Conservation (phyloP, 2,113 vertebrate genomes). For the Saguinus imperator region DNA sequence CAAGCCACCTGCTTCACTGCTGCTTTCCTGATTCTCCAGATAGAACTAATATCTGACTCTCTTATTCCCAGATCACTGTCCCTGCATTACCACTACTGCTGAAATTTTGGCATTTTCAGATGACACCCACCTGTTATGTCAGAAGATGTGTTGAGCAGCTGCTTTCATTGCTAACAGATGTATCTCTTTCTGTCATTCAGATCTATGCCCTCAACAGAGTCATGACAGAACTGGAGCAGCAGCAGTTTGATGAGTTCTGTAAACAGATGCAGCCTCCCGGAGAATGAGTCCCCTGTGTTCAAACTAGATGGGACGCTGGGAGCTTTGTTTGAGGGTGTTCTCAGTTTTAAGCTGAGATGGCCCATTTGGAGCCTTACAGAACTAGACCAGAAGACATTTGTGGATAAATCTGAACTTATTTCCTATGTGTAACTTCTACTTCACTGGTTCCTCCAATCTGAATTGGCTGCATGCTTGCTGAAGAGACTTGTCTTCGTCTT, state of each 20-base stretch:
- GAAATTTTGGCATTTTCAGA: neutral
- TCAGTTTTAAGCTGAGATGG: neutral
- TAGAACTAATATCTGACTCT: neutral
- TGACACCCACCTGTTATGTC: neutral
- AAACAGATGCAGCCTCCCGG: slow-evolving; percentile 95
- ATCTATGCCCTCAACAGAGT: slow-evolving; percentile 97
- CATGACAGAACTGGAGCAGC: slow-evolving; percentile 98
- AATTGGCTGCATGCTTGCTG: slow-evolving; percentile 36
- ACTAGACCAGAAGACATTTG: neutral
- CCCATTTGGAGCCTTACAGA: slow-evolving; percentile 42
- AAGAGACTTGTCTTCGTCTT: slow-evolving; percentile 59
- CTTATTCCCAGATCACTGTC: neutral
- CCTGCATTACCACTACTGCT: neutral
- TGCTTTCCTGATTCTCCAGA: neutral
- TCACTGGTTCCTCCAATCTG: slow-evolving; percentile 12
- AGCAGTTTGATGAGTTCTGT: slow-evolving; percentile 97
- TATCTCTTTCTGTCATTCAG: slow-evolving; percentile 73
- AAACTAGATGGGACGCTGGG: neutral
- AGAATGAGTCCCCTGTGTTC: slow-evolving; percentile 83
- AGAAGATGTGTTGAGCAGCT: neutral
- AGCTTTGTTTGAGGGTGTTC: neutral
- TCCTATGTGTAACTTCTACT: neutral
- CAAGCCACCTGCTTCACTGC: neutral
- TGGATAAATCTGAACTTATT: slow-evolving; percentile 29
- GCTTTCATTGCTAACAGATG: neutral